phyloP scores from a whole-genome alignment of 2,888 invertebrate species.

The Dorcus hopei region DNA sequence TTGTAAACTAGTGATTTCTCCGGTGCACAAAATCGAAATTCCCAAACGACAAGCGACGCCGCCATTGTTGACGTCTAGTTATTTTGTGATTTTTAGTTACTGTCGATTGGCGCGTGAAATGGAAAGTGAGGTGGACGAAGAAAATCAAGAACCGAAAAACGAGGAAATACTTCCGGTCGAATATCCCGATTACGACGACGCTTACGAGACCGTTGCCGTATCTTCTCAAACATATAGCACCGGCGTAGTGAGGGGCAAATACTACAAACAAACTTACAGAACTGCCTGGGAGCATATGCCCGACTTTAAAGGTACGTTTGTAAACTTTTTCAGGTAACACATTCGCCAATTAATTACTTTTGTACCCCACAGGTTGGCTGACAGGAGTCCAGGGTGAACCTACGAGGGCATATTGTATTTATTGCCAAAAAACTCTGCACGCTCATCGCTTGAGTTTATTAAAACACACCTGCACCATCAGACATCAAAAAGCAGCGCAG shows the following conservation, averaged over 20 bases:
- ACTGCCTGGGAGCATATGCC: constrained; percentile 59
- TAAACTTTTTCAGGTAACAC: background rate
- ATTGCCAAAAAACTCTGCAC: constrained; percentile 57
- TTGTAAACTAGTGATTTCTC: constrained; percentile 14
- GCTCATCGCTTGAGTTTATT: constrained; percentile 58
- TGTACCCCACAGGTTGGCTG: constrained; percentile 50
- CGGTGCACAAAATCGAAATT: constrained; percentile 14
- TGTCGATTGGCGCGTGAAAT: constrained; percentile 29
- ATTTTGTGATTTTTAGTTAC: constrained; percentile 28
- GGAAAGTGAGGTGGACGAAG: constrained; percentile 28
- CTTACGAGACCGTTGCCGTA: constrained; percentile 31
- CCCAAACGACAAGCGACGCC: constrained; percentile 17
- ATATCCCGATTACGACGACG: constrained; percentile 21
- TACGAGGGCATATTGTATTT: constrained; percentile 57
- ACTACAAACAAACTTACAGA: constrained; percentile 58
- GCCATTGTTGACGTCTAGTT: constrained; percentile 23
- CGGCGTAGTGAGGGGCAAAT: constrained; percentile 38
- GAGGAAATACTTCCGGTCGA: constrained; percentile 16
- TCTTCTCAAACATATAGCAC: constrained; percentile 25
- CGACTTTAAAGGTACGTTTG: constrained; percentile 55
- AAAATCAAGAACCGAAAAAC: constrained; percentile 23
- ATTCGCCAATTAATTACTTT: background rate
- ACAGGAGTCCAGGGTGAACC: constrained; percentile 54
- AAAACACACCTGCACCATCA: constrained; percentile 59
- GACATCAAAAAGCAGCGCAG: constrained; percentile 55